Evolutionary conservation across 2,113 vertebrate genomes (phyloP).

Genomic region (Fregetta grallaria): DNA sequence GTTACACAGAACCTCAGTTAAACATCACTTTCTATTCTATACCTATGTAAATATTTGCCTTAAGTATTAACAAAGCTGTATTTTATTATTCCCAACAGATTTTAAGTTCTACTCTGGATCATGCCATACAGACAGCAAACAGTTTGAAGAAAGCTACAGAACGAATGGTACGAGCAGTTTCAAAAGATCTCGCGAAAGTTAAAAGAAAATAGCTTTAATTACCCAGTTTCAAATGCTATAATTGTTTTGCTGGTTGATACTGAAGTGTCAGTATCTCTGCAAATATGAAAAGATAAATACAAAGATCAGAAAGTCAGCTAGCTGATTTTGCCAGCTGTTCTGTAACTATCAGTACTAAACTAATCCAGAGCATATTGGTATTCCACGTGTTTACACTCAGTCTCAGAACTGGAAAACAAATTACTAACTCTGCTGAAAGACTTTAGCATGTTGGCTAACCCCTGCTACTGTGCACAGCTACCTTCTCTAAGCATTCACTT

Average conservation of each 20-base stretch:
- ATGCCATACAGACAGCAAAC: slow-evolving; percentile 82
- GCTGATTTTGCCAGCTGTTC: neutral
- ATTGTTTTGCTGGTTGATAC: neutral
- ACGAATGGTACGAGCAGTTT: slow-evolving; percentile 81
- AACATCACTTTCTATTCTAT: neutral
- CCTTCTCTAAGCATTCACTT: neutral
- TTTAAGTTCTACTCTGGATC: slow-evolving; percentile 82
- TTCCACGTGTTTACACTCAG: neutral
- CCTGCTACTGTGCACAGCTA: neutral
- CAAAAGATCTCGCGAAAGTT: slow-evolving; percentile 81
- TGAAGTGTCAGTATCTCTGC: neutral
- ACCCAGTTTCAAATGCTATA: neutral
- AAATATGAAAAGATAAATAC: neutral
- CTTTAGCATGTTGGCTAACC: neutral
- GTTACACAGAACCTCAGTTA: neutral
- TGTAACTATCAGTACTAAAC: neutral
- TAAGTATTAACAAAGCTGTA: neutral
- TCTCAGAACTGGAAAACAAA: neutral
- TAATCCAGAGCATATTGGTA: neutral
- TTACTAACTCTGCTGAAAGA: neutral
- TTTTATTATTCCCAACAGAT: slow-evolving; percentile 66
- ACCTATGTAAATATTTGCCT: neutral
- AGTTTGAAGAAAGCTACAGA: slow-evolving; percentile 87
- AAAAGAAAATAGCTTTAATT: slow-evolving; percentile 45
- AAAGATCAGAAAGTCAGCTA: neutral